Evolutionary conservation across 2,797 vertebrate species (phyloP), one percentile per base, ranked within the genome.

Genomic region (Xenops minutus): DNA sequence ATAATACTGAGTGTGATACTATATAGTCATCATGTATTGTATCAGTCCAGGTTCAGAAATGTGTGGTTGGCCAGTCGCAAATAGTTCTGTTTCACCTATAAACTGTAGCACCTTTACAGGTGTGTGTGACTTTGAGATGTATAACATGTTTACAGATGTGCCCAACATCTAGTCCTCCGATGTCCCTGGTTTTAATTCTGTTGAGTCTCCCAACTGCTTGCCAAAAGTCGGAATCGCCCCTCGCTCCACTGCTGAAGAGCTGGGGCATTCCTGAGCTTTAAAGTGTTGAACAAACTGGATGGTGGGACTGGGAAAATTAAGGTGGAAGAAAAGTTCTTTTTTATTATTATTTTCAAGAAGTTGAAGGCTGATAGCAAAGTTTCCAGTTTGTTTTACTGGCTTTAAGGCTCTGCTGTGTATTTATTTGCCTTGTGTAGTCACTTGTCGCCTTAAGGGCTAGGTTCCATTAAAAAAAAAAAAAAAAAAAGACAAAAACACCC

Each of bases 391-490:
- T 98, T 98, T 97, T 97, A 97, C 87, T 96, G 96, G 96, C 98
- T 98, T 98, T 98, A 98, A 98, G 96, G 98, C 97, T 98, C 98
- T 96, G 97, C 96, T 98, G 89, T 98, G 96, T 98, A 97, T 98
- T 97, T 96, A 96, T 95, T 98, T 98, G 98, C 98, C 98, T 98
- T 98, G 96, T 98, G 97, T 97, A 97, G 98, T 98, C 98, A 98
- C 97, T 98, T 97, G 97, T 97, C 97, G 96, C 97, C 97, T 98
- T 98, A 98, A 96, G 97, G 98, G 97, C 98, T 97, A 92, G 97
- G 96, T 97, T 96, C 91, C 39, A 81, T 94, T 64, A 12, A 78
- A 93, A 82, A 80, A 46, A 18, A 9, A 23, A 36, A 21, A 21
- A 36, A 4, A 12, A 13, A 29, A 2, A 4, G 0, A 84, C 5